Base-by-base conservation (phyloP, 2,888 invertebrate genomes). In the Catotricha subobsoleta region DNA sequence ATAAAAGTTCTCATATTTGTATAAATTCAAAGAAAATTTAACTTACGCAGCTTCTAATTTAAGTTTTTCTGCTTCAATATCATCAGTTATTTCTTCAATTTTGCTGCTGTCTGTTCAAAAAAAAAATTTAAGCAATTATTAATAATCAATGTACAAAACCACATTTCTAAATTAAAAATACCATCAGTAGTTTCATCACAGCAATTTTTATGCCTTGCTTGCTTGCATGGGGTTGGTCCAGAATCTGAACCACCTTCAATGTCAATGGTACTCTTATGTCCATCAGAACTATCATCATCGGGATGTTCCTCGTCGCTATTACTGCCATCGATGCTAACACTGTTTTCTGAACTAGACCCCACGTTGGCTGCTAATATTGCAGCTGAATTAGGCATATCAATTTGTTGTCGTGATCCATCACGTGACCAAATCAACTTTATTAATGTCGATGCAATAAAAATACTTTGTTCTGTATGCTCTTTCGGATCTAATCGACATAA, bases 381-480 rank as follows among this genome's bases (percentile, higher is more conserved):
- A 1, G 56, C 49, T 51, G 62, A 50, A 56, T 65, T 48, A 57
- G 68, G 50, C 59, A 66, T 53, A 37, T 48, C 13, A 59, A 54
- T 54, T 67, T 62, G 60, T 60, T 58, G 56, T 50, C 67, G 52
- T 52, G 67, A 48, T 53, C 60, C 49, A 57, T 66, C 78, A 19
- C 84, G 77, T 1, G 84, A 80, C 91, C 91, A 92, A 59, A 92
- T 79, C 50, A 87, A 80, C 54, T 91, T 90, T 49, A 84, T 84
- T 45, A 92, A 63, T 2, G 88, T 86, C 3, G 88, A 90, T 2
- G 90, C 84, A 47, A 92, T 69, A 59, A 84, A 87, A 46, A 92
- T 68, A 50, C 90, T 92, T 67, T 86, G 87, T 63, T 92, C 92
- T 1, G 86, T 91, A 54, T 92, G 92, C 51, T 90, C 87, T 51